Conservation (phyloP, 2,113 vertebrate genomes). For the Odontesthes bonariensis region DNA sequence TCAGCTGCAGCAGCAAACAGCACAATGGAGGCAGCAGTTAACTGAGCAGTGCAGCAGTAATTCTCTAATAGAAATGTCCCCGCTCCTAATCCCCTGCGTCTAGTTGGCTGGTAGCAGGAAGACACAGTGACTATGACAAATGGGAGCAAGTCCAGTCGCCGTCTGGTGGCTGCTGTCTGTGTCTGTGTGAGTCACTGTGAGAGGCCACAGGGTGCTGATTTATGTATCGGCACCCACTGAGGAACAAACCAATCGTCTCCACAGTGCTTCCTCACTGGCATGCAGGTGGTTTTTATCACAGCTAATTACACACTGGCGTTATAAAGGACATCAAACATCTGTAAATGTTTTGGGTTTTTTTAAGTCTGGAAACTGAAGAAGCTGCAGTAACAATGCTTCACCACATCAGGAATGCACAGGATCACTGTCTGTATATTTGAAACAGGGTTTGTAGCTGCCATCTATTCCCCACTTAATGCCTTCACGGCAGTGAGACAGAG, state of each 20-base stretch:
- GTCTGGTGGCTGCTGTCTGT: constrained; percentile 53
- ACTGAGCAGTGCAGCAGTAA: constrained; percentile 49
- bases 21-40: constrained; percentile 51
- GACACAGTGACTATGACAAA: constrained; percentile 63
- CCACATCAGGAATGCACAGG: too few species aligned
- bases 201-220: constrained; percentile 50
- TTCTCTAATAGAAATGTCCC: constrained; percentile 53
- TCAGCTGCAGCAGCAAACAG: constrained; percentile 39
- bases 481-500: not conserved
- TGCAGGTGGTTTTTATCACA: not conserved
- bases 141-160: constrained; percentile 43
- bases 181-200: constrained; percentile 50
- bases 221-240: constrained; percentile 31
- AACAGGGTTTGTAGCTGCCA: not conserved
- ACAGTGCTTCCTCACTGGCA: not conserved
- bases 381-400: too few species aligned
- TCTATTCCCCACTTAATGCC: not conserved
- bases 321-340: not conserved
- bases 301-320: constrained; percentile 6
- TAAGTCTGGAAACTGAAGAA: not conserved
- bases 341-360: not conserved
- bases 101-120: constrained; percentile 55
- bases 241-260: constrained; percentile 36
- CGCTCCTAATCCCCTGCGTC: constrained; percentile 62
- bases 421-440: too few species aligned